Base-by-base conservation (phyloP, 2,888 invertebrate genomes). In the Clitarchus hookeri region DNA sequence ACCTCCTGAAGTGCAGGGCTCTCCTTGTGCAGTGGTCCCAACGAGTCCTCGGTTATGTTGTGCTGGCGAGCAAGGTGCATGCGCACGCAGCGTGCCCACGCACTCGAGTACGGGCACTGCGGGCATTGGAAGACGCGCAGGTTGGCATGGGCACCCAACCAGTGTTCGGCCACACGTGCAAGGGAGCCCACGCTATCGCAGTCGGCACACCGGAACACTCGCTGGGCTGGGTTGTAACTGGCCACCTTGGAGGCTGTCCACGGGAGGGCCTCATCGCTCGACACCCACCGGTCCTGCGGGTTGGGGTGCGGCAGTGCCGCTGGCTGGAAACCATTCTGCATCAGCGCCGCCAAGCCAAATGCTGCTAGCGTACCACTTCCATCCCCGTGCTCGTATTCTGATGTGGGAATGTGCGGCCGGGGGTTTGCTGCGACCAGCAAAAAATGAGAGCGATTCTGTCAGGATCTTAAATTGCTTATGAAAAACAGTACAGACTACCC, bases 161-260 rank as follows among this genome's bases (percentile, higher is more conserved):
- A 96, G 91, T 96, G 96, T 91, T 96, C 96, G 0, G 95, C 95
- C 36, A 96, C 94, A 88, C 95, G 92, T 85, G 95, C 94, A 87
- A 96, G 92, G 91, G 95, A 95, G 36, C 96, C 96, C 25, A 95
- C 95, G 91, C 95, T 95, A 90, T 95, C 95, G 91, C 96, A 96
- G 90, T 96, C 95, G 84, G 94, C 93, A 91, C 96, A 96, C 90
- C 95, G 94, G 92, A 96, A 96, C 85, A 96, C 92, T 87, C 96
- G 95, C 91, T 96, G 95, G 86, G 94, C 94, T 3, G 95, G 95
- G 92, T 96, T 96, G 92, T 96, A 97, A 89, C 95, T 95, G 86
- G 96, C 96, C 88, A 97, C 94, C 91, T 96, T 96, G 79, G 96
- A 96, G 90, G 95, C 95, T 87, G 96, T 95, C 95, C 96, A 96